Evolutionary conservation across 1,140 invertebrate species (phyloP), one percentile per base, ranked within the genome.

Genomic region (Sycophaga agraensis): DNA sequence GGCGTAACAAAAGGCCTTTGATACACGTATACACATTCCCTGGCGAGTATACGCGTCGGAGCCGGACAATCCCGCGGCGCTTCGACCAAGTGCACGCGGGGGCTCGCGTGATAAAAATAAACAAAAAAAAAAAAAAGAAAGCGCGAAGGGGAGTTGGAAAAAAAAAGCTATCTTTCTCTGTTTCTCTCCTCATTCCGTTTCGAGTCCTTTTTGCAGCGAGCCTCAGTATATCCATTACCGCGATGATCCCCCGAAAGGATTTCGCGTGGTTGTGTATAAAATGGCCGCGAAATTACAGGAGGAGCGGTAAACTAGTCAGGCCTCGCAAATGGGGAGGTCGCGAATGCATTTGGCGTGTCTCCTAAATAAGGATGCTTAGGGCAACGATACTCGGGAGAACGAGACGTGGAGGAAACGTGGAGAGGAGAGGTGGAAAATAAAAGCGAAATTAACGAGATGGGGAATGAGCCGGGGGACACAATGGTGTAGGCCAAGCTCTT

Each of bases 211-310:
- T 50, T 37, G n/a, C 31, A 0, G 2, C 12, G 14, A n/a, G 11
- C 11, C 9, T 16, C 11, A n/a, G n/a, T n/a, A n/a, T 11, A 22
- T 59, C 48, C 58, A 59, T 59, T 59, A 59, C 28, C 9, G 19
- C 48, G 28, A 59, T 59, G 48, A 59, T 45, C 17, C 46, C 46
- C 53, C 35, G 28, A 60, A 60, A 60, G 49, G 49, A 51, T 60
- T 53, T 51, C 37, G 28, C n/a, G 26, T 2, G 39, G 19, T 12
- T 11, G 28, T 39, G 22, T 12, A 40, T 31, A 31, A 57, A 59
- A 59, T 39, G 35, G 37, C 16, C 35, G 35, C 31, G 19, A 57
- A 57, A 40, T 58, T 49, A 58, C 21, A 14, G 4, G n/a, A 37
- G 16, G 28, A 24, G 12, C 42, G 55, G 42, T 48, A 22, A 43